Evolutionary conservation across 2,113 vertebrate species (phyloP).

Genomic region (Oncorhynchus mykiss): DNA sequence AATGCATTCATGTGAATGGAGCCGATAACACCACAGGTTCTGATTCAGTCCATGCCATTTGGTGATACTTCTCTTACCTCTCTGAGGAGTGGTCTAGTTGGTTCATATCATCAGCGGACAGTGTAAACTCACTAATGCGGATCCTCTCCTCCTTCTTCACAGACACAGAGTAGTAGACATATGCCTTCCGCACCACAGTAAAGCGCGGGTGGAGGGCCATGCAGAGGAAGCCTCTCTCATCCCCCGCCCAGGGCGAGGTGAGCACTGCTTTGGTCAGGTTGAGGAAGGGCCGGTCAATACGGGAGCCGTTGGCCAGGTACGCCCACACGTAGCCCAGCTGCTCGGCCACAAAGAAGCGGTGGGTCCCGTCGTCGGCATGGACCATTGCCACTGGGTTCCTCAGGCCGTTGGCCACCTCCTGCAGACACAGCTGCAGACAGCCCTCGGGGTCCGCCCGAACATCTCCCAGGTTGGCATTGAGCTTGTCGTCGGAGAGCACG

Average conservation of each 20-base stretch:
- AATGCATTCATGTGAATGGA: background rate
- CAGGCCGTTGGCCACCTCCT: constrained; percentile 78
- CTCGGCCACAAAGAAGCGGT: constrained; percentile 81
- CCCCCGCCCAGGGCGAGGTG: constrained; percentile 79
- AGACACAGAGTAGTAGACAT: constrained; percentile 80
- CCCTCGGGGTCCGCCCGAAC: constrained; percentile 70
- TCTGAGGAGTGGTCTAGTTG: constrained; percentile 78
- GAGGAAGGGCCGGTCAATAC: constrained; percentile 78
- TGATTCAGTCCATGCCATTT: background rate
- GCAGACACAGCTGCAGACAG: constrained; percentile 78
- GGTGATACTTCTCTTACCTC: constrained; percentile 54
- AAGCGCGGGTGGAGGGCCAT: constrained; percentile 77
- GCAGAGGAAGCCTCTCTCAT: constrained; percentile 82
- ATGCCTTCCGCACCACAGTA: constrained; percentile 71
- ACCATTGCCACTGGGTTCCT: constrained; percentile 82
- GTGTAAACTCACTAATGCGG: constrained; percentile 77
- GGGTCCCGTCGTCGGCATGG: constrained; percentile 78
- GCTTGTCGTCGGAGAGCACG: constrained; percentile 66
- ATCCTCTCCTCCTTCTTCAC: constrained; percentile 77
- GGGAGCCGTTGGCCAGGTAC: constrained; percentile 76
- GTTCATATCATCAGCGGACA: constrained; percentile 73
- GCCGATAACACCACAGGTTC: background rate
- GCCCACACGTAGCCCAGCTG: constrained; percentile 81
- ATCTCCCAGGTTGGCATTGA: constrained; percentile 73
- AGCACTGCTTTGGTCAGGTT: constrained; percentile 77